Conservation (phyloP, 1,140 invertebrate species). For the Danaus melanippus region DNA sequence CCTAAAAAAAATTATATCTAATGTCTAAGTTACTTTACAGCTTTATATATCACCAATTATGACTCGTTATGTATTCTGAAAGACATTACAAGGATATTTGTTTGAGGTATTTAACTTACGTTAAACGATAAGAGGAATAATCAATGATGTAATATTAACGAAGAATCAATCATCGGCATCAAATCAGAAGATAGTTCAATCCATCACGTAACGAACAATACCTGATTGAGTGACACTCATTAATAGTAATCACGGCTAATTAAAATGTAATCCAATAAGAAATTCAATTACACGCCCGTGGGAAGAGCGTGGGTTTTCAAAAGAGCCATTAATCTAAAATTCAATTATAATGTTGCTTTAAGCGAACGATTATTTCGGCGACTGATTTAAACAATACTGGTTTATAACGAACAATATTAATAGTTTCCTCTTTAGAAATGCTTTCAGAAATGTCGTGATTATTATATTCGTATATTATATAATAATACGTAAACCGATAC, state of each 20-base stretch:
- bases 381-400: constrained; percentile 19
- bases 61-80: too few relatives aligned
- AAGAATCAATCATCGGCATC: too few relatives aligned
- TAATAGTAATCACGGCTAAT: constrained; percentile 64
- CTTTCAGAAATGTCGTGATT: background rate
- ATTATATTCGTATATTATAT: too few relatives aligned
- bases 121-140: too few relatives aligned
- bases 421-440: background rate
- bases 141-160: too few relatives aligned
- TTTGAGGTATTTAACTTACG: too few relatives aligned
- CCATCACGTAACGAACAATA: constrained; percentile 47
- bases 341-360: constrained; percentile 49
- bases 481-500: too few relatives aligned
- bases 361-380: constrained; percentile 24
- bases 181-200: constrained; percentile 10
- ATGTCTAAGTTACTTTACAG: too few relatives aligned
- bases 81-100: too few relatives aligned
- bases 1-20: too few relatives aligned
- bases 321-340: constrained; percentile 65
- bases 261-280: constrained; percentile 68
- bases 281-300: constrained; percentile 50
- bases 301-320: constrained; percentile 37
- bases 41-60: too few relatives aligned
- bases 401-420: constrained; percentile 3
- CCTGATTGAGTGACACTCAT: constrained; percentile 36